Base-by-base conservation (phyloP, 2,888 invertebrate species). In the Sisyra terminalis region DNA sequence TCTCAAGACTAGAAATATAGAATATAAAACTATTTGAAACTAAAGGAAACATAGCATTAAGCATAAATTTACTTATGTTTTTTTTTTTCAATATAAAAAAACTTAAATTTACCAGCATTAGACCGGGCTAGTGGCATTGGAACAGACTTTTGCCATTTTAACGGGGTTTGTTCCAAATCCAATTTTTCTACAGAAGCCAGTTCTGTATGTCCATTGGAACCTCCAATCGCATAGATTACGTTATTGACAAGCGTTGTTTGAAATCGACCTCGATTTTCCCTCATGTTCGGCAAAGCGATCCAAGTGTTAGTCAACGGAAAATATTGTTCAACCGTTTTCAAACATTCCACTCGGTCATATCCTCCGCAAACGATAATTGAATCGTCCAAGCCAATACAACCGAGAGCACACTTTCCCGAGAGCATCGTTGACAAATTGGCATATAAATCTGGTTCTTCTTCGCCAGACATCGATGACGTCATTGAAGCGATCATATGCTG, bases 301-400 rank as follows among this genome's bases (percentile, higher is more conserved):
- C 89, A 89, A 42, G 62, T 63, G 63, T 86, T 85, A 3, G 61
- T 63, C 39, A 64, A 65, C 4, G 83, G 77, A 54, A 77, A 70
- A 65, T 84, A 89, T 36, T 73, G 71, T 63, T 86, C 86, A 1
- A 78, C 81, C 14, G 74, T 70, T 49, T 73, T 73, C 51, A 89
- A 66, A 57, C 87, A 88, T 57, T 87, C 84, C 34, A 81, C 81
- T 49, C 88, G 71, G 64, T 88, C 86, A 64, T 89, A 88, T 7
- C 83, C 82, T 53, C 80, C 88, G 64, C 84, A 83, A 45, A 82
- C 85, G 49, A 88, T 63, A 38, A 89, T 69, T 40, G 74, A 73
- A 37, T 75, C 75, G 50, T 73, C 70, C 45, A 82, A 63, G 55
- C 75, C 75, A 32, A 77, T 81, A 46, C 80, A 73, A 43, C 87